A percentile compares a stretch with the other conserved stretches of the same genome.
phyloP scores from a whole-genome alignment of 2,888 invertebrate species.

The Carpatolechia fugitivella region DNA sequence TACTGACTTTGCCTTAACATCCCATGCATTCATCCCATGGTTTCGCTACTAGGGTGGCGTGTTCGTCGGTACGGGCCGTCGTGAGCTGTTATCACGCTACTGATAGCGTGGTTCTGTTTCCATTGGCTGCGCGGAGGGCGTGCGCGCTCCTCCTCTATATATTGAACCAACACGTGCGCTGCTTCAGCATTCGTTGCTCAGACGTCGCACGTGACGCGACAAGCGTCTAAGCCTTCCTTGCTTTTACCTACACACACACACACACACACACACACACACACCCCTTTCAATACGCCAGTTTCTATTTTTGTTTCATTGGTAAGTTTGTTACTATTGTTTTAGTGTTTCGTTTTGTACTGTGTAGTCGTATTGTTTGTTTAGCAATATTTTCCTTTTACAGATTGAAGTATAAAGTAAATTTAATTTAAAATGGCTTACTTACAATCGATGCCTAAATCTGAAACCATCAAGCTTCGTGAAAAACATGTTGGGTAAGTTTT shows the following conservation, averaged over 20 bases:
- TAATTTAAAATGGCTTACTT: slow-evolving; percentile 68
- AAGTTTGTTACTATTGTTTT: background rate
- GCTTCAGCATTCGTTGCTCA: slow-evolving; percentile 46
- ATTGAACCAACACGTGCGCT: slow-evolving; percentile 36
- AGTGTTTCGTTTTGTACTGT: background rate
- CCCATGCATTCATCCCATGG: slow-evolving; percentile 62
- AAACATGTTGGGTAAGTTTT: slow-evolving; percentile 88
- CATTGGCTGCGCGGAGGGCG: slow-evolving; percentile 69
- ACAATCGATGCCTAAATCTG: slow-evolving; percentile 87
- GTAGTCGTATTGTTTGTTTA: background rate
- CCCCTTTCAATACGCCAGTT: slow-evolving; percentile 2
- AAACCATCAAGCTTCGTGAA: slow-evolving; percentile 89
- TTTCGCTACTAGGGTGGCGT: slow-evolving; percentile 48
- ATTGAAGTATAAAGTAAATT: slow-evolving; percentile 22
- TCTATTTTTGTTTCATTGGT: slow-evolving; percentile 5
- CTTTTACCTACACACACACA: background rate
- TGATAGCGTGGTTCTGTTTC: slow-evolving; percentile 41
- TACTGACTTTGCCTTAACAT: slow-evolving; percentile 38
- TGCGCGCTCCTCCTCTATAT: slow-evolving; percentile 59
- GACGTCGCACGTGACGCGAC: slow-evolving; percentile 40
- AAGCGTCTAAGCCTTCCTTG: background rate
- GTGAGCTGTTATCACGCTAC: slow-evolving; percentile 34
- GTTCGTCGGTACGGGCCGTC: slow-evolving; percentile 49
- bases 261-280: background rate
- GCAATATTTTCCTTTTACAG: background rate